Evolutionary conservation across 1,140 invertebrate genomes (phyloP), one percentile per base, ranked within the genome.

Genomic region (Bombus confusus): DNA sequence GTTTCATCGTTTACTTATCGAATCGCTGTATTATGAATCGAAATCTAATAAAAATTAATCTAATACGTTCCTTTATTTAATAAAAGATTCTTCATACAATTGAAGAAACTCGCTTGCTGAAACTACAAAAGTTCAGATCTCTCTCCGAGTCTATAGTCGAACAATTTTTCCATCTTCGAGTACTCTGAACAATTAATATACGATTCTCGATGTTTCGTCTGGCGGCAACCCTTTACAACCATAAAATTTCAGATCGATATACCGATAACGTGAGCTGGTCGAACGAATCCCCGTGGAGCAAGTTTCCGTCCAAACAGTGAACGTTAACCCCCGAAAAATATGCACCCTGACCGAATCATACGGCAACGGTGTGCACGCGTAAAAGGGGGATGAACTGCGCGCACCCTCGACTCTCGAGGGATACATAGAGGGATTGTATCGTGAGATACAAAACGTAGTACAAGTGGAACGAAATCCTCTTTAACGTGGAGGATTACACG

Each of bases 181-280:
- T 25, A 62, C 28, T 37, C 25, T 9, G 22, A 8, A 18, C 28
- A 52, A 77, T 47, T 66, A 69, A 80, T 69, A 69, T 28, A 31
- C 57, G 31, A 59, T 9, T 47, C 52, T 3, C 12, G 28, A 57
- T 68, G 34, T 83, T 64, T 73, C 18, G 59, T 78, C 62, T 47
- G 52, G 43, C 31, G 5, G 68, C n/a, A 88, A 85, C 83, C 73
- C 82, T 87, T 87, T 57, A n/a, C 31, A 10, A 28, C 52, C 81
- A n/a, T 73, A 34, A 78, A 88, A 83, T 74, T 62, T 72, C 80
- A 69, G 80, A 88, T 88, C 87, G 86, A 88, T 88, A 88, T 31
- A 9, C 66, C 25, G 41, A 52, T 39, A 52, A 52, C 12, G 31
- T 1, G 15, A 31, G 3, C 34, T 75, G 80, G 69, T 79, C 59